phyloP scores from a whole-genome alignment of 1,140 invertebrate species.

The Steinernema feltiae region DNA sequence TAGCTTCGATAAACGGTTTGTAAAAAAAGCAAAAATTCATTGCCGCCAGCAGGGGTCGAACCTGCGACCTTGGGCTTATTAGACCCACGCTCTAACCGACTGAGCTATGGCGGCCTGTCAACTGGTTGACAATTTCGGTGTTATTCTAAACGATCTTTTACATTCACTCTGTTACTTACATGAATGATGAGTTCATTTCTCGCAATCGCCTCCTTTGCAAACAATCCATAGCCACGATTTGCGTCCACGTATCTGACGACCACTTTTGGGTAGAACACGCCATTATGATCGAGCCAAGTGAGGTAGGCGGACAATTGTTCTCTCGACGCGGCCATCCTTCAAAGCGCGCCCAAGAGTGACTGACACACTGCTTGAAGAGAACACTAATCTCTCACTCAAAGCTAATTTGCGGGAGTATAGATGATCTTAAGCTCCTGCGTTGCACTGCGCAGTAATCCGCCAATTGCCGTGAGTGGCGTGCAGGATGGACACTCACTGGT shows the following conservation, averaged over 20 bases:
- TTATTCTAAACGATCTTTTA: background rate
- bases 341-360: no score
- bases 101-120: conserved; percentile 19
- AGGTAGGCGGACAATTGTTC: background rate
- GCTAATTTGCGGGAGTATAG: no score
- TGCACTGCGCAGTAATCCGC: no score
- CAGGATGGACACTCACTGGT: no score
- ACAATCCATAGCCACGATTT: background rate
- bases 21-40: background rate
- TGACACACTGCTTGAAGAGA: no score
- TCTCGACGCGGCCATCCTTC: background rate
- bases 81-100: conserved; percentile 35
- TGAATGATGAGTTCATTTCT: background rate
- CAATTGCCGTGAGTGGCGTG: no score
- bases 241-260: background rate
- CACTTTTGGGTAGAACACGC: background rate
- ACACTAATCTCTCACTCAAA: no score
- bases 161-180: no score
- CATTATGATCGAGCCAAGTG: background rate
- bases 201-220: background rate
- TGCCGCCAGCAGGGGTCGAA: conserved; percentile 30
- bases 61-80: conserved; percentile 34
- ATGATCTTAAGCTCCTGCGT: no score
- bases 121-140: background rate
- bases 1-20: no score